Evolutionary conservation across 2,888 invertebrate species (phyloP).

Genomic region (Elaeidobius kamerunicus): DNA sequence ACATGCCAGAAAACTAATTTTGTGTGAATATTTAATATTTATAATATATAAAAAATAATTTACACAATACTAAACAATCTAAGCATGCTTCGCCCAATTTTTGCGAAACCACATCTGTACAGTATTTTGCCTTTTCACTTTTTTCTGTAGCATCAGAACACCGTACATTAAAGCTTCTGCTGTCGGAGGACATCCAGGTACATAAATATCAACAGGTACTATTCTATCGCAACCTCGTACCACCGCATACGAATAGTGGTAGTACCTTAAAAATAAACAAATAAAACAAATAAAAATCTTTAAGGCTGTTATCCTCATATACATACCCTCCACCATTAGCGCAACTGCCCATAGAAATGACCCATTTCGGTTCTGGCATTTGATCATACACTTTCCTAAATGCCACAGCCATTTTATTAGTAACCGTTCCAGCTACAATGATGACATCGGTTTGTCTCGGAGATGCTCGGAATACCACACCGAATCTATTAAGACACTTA

Average conservation of each 20-base stretch:
- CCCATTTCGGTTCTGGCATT: conserved; percentile 69
- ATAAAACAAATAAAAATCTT: too few species aligned
- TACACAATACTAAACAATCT: too few species aligned
- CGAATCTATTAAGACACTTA: conserved; percentile 41
- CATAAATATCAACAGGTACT: conserved; percentile 85
- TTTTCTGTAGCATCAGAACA: conserved; percentile 81
- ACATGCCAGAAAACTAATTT: too few species aligned
- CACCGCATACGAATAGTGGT: conserved; percentile 74
- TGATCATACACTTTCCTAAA: conserved; percentile 60
- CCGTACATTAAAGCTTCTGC: conserved; percentile 88
- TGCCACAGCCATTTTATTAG: conserved; percentile 69
- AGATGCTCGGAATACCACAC: conserved; percentile 62
- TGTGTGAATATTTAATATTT: too few species aligned
- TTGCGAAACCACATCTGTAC: conserved; percentile 50
- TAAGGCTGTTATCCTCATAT: background rate
- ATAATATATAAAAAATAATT: too few species aligned
- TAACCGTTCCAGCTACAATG: conserved; percentile 61
- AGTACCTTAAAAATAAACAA: conserved; percentile 52
- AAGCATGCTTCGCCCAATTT: too few species aligned
- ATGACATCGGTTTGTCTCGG: conserved; percentile 63
- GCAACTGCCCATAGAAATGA: conserved; percentile 75
- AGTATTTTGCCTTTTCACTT: conserved; percentile 72
- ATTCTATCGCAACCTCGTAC: conserved; percentile 76
- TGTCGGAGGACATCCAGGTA: conserved; percentile 92
- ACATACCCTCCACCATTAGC: conserved; percentile 66